These are phyloP conservation scores for Holacanthus passer DNA, from an alignment of 2,113 vertebrate genomes.

Conservation along the genomic window DNA sequence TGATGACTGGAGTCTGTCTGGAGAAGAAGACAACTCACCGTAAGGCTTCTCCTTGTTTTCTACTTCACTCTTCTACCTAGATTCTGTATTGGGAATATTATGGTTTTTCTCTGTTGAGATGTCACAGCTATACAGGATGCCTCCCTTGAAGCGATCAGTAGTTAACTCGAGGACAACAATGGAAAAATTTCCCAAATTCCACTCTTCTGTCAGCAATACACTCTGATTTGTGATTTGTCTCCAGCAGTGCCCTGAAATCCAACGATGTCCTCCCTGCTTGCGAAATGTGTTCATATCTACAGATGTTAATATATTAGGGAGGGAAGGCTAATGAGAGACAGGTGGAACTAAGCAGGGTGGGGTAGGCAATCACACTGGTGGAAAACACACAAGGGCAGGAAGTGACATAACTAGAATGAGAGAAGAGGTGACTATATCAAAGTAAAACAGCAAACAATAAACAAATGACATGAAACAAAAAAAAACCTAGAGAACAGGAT, in stretches of 20 bases:
- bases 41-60: conserved; percentile 65
- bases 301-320: too few species aligned
- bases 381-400: too few species aligned
- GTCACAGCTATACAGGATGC: not conserved
- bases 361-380: too few species aligned
- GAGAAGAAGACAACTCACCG: conserved; percentile 80
- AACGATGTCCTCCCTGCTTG: not conserved
- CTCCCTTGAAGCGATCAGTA: not conserved
- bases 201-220: not conserved
- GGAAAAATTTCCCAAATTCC: not conserved
- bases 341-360: too few species aligned
- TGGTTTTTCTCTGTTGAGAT: not conserved
- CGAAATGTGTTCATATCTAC: not conserved
- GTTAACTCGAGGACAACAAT: not conserved
- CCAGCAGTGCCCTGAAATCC: not conserved
- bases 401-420: too few species aligned
- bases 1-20: conserved; percentile 84
- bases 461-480: too few species aligned
- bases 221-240: not conserved
- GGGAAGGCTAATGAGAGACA: too few species aligned
- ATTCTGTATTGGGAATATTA: not conserved
- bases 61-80: not conserved
- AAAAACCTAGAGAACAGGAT: too few species aligned
- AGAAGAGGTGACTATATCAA: too few species aligned
- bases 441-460: too few species aligned